Conservation (phyloP, 2,888 invertebrate genomes). For the Cheilosia vernalis region DNA sequence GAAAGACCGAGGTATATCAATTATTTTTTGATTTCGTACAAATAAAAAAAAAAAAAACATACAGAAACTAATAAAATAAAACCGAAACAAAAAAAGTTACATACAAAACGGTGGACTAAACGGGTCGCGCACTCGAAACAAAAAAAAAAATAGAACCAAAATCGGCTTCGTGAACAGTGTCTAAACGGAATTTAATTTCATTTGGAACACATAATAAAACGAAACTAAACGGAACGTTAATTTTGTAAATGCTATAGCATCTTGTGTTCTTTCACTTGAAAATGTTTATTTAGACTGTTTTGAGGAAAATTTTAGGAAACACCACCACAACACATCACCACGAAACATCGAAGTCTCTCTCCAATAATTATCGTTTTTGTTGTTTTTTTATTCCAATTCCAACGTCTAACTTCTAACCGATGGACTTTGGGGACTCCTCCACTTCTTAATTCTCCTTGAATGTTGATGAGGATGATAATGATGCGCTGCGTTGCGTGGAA, state of each 20-base stretch:
- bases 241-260: slow-evolving; percentile 52
- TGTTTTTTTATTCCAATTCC: slow-evolving; percentile 23
- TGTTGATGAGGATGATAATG: slow-evolving; percentile 3
- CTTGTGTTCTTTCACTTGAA: slow-evolving; percentile 56
- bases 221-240: slow-evolving; percentile 48
- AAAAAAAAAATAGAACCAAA: neutral
- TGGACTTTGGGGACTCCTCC: slow-evolving; percentile 39
- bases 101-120: slow-evolving; percentile 27
- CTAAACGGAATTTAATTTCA: slow-evolving; percentile 46
- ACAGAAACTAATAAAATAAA: slow-evolving; percentile 21
- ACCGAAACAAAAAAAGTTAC: slow-evolving; percentile 18
- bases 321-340: slow-evolving; percentile 37
- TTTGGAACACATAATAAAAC: slow-evolving; percentile 22
- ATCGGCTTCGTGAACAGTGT: slow-evolving; percentile 30
- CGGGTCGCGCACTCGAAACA: neutral
- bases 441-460: slow-evolving; percentile 59
- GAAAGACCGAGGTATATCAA: slow-evolving; percentile 22
- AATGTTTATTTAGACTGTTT: slow-evolving; percentile 64
- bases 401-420: slow-evolving; percentile 17
- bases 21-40: slow-evolving; percentile 12
- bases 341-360: slow-evolving; percentile 18
- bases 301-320: slow-evolving; percentile 36
- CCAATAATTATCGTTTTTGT: neutral
- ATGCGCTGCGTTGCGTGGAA: slow-evolving; percentile 32
- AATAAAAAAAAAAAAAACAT: neutral